Base-by-base conservation (phyloP, 2,113 vertebrate species). In the Microtus montanus region DNA sequence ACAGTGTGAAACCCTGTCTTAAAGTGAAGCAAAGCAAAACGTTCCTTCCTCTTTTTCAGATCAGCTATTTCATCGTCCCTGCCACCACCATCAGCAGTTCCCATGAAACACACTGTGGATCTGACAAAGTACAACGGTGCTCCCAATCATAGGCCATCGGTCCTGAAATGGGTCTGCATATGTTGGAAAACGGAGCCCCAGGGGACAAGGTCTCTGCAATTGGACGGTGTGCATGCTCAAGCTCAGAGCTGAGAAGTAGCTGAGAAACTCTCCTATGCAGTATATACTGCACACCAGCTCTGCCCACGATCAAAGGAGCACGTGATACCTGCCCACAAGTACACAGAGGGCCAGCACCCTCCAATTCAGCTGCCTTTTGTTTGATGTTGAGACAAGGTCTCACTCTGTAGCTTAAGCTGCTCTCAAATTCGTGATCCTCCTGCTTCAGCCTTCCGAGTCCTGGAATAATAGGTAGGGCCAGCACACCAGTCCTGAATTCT, bases 241-340 rank as follows among this genome's bases (percentile, higher is more conserved):
- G 38, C 6, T 78, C 66, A 54, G 74, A 68, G 44, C 4, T 78
- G 73, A 54, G 68, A 68, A 47, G 77, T 13, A 90, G 22, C 5
- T 2, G 3, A 3, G 20, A 2, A 5, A 41, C 13, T 28, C 35
- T 94, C 17, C 47, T 66, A 35, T 54, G 66, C 6, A 71, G n/a
- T 0, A 0, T 88, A 17, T 2, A 0, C 26, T 54, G 78, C 2
- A 0, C 13, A 68, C 22, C 58, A 20, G 49, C 22, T 82, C 38
- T 64, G 47, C 44, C 44, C 44, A 44, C 44, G 44, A 44, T 44
- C 44, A 44, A 44, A 44, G 5, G 44, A 77, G 74, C 49, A 19
- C 28, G 26, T 15, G 20, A 12, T 30, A n/a, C 78, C 64, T 80
- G 58, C 58, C 66, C 52, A 11, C 7, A 3, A 3, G 9, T 15